Percentiles rank a stretch among this genome's conserved stretches.
phyloP scores from a whole-genome alignment of 2,113 vertebrate genomes.

The Percopsis transmontana region DNA sequence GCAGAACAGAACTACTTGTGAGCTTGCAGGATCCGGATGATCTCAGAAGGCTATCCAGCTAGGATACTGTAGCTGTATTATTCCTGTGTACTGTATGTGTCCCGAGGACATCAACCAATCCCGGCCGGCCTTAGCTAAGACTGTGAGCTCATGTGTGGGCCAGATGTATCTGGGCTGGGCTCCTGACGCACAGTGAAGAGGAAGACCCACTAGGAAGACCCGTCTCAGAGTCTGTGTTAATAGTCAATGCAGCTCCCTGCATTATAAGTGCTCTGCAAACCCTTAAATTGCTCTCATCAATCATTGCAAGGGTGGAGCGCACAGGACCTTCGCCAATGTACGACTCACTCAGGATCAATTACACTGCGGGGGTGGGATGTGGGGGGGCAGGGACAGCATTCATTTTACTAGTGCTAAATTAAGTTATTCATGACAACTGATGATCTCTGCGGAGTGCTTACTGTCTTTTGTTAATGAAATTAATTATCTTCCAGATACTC shows the following conservation, averaged over 20 bases:
- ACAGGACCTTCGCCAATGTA: neutral
- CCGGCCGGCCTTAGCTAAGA: too few relatives aligned
- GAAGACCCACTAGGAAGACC: neutral
- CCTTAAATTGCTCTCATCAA: constrained; percentile 1
- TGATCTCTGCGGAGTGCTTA: too few relatives aligned
- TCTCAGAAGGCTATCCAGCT: too few relatives aligned
- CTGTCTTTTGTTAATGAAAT: too few relatives aligned
- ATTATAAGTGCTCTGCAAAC: neutral
- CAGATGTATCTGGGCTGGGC: constrained; percentile 38
- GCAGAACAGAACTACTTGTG: too few relatives aligned
- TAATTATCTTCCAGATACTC: too few relatives aligned
- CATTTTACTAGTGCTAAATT: neutral
- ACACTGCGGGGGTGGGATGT: neutral
- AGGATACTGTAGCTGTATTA: too few relatives aligned
- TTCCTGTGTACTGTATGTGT: too few relatives aligned
- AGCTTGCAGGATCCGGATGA: too few relatives aligned
- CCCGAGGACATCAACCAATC: too few relatives aligned
- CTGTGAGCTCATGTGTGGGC: constrained; percentile 31
- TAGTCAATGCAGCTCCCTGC: too few relatives aligned
- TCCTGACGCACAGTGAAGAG: neutral
- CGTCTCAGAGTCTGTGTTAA: too few relatives aligned
- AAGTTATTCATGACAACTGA: neutral
- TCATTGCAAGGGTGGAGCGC: neutral
- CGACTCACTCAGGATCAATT: neutral
- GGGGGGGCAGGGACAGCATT: neutral